Evolutionary conservation across 2,888 invertebrate genomes (phyloP).

Genomic region (Hirtodrosophila cameraria): DNA sequence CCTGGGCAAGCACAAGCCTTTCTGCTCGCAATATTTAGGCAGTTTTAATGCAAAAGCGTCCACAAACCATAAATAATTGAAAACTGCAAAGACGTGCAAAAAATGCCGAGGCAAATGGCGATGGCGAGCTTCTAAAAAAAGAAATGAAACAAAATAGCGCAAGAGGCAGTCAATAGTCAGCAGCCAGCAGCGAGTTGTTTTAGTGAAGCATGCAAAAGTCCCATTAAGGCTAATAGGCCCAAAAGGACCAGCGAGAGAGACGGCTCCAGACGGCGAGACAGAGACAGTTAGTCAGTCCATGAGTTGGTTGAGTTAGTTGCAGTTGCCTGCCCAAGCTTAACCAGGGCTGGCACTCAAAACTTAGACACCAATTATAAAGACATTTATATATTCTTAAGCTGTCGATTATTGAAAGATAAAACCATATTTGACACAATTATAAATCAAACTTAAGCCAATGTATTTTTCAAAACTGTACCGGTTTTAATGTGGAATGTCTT

Average conservation of each 20-base stretch:
- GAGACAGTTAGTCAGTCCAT: slow-evolving; percentile 54
- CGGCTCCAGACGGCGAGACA: slow-evolving; percentile 30
- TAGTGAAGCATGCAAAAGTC: slow-evolving; percentile 74
- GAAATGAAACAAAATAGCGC: slow-evolving; percentile 36
- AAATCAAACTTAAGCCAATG: too few relatives aligned
- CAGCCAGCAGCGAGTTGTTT: slow-evolving; percentile 67
- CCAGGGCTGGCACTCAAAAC: slow-evolving; percentile 42
- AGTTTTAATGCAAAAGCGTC: slow-evolving; percentile 74
- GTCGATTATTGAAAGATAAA: too few relatives aligned
- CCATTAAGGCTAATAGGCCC: slow-evolving; percentile 77
- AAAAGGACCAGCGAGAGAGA: slow-evolving; percentile 58
- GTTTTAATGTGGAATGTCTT: too few relatives aligned
- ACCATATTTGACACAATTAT: too few relatives aligned
- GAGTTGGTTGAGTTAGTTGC: slow-evolving; percentile 55
- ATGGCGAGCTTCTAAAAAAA: slow-evolving; percentile 41
- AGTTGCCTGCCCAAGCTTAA: slow-evolving; percentile 24
- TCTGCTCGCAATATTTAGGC: slow-evolving; percentile 66
- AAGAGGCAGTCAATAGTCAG: slow-evolving; percentile 45
- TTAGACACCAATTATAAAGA: slow-evolving; percentile 2
- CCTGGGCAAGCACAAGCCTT: slow-evolving; percentile 27
- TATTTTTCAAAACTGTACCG: too few relatives aligned
- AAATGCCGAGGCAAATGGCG: slow-evolving; percentile 57
- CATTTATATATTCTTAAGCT: neutral
- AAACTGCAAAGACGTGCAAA: slow-evolving; percentile 77
- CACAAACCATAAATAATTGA: slow-evolving; percentile 80